Evolutionary conservation across 2,888 invertebrate species (phyloP).

Genomic region (Drosophila yooni): DNA sequence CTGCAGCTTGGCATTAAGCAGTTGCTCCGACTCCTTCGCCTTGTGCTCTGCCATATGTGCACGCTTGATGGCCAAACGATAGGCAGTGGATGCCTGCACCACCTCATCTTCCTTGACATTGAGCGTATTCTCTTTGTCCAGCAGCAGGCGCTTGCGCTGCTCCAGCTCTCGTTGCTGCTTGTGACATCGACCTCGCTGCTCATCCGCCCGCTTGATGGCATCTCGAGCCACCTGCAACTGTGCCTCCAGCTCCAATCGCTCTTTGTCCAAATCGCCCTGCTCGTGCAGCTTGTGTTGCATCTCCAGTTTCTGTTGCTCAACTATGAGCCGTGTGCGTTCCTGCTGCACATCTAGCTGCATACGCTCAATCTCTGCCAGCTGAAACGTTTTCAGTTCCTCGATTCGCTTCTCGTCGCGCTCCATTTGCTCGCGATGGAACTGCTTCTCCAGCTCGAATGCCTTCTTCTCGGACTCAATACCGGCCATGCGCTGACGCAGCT

Average conservation of each 20-base stretch:
- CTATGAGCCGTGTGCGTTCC: constrained; percentile 75
- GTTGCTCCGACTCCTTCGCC: constrained; percentile 77
- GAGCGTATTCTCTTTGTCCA: constrained; percentile 81
- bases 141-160: constrained; percentile 79
- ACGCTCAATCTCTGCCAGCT: constrained; percentile 80
- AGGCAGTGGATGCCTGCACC: constrained; percentile 72
- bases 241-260: constrained; percentile 82
- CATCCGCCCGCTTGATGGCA: constrained; percentile 82
- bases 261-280: constrained; percentile 66
- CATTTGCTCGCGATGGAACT: constrained; percentile 82
- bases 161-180: constrained; percentile 83
- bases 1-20: constrained; percentile 80
- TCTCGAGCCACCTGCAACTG: constrained; percentile 84
- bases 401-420: constrained; percentile 83
- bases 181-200: constrained; percentile 82
- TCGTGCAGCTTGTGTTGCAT: constrained; percentile 76
- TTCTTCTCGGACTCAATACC: constrained; percentile 83
- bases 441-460: constrained; percentile 83
- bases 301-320: constrained; percentile 82
- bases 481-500: constrained; percentile 82
- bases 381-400: constrained; percentile 81
- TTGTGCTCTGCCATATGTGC: constrained; percentile 74
- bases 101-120: constrained; percentile 82
- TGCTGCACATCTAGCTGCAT: constrained; percentile 79
- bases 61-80: constrained; percentile 79